Evolutionary conservation across 2,888 invertebrate genomes (phyloP), one percentile per base, ranked within the genome.

Genomic region (Hypselothyrea guttata): DNA sequence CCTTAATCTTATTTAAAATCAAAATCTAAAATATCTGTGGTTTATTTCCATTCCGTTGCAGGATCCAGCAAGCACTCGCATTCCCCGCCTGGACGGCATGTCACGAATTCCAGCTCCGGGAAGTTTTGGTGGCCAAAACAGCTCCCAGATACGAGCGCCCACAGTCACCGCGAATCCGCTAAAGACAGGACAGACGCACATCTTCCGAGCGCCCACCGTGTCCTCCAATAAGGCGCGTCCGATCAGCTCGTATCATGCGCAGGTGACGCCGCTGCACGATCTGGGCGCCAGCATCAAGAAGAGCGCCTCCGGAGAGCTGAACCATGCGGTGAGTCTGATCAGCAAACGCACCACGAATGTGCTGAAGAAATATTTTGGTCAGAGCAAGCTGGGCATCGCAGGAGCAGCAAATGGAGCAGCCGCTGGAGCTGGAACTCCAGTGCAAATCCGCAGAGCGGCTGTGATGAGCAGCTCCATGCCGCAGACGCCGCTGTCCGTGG

Each of bases 51-150:
- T 40, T 11, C 45, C 16, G 2, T 87, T 85, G 5, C 71, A 90
- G 90, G 90, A 90, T 76, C 74, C 88, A 44, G 66, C 86, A 31
- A 78, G 86, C 34, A 85, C 90, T 0, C 87, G 88, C 52, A 88
- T 90, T 64, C 89, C 89, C 42, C 86, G 89, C 35, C 70, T 89
- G 48, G 89, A 87, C 67, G 87, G 87, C 59, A 74, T 75, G 35
- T 86, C 88, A 15, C 88, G 89, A 35, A 88, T 90, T 30, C 89
- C 89, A 16, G 55, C 88, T 33, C 87, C 89, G 18, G 88, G 88
- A 54, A 74, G 77, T 9, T 71, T 71, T 31, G 59, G 56, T 47
- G 77, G 15, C 40, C 64, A 13, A 53, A 38, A 62, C 72, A 57
- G 70, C 58, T 67, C 53, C 13, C 78, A 81, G 62, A 78, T 79